Evolutionary conservation across 2,113 vertebrate species (phyloP).

Genomic region (Crotalus horridus): DNA sequence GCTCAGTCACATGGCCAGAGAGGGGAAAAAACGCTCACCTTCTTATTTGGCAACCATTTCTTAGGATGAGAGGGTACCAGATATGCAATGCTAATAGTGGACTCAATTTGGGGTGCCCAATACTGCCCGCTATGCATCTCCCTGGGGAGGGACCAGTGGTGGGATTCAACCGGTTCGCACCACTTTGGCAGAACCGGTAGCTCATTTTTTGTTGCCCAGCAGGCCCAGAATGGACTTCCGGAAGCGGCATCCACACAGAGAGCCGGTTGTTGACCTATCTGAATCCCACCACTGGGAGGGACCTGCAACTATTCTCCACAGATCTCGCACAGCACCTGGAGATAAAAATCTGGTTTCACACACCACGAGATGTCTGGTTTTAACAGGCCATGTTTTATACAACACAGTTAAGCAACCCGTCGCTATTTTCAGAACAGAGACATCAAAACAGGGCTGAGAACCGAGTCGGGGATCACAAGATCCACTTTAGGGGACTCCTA

Average conservation of each 20-base stretch:
- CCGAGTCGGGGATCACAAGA: neutral
- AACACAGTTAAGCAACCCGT: neutral
- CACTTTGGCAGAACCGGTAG: too few species aligned
- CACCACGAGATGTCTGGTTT: neutral
- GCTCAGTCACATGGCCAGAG: neutral
- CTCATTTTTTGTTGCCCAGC: too few species aligned
- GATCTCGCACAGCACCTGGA: neutral
- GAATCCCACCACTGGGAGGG: too few species aligned
- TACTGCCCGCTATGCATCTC: neutral
- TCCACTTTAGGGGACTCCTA: neutral
- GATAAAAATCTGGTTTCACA: neutral
- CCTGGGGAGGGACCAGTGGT: too few species aligned
- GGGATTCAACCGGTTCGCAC: too few species aligned
- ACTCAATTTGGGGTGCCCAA: too few species aligned
- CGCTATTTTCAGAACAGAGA: neutral
- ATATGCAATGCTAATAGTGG: neutral
- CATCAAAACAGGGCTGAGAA: neutral
- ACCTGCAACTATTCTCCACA: neutral
- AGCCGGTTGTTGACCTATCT: too few species aligned
- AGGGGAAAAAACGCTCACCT: neutral
- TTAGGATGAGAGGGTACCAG: too few species aligned
- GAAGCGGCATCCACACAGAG: too few species aligned
- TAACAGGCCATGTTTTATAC: neutral
- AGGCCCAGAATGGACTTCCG: too few species aligned
- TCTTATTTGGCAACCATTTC: too few species aligned